Conservation (phyloP, 2,113 vertebrate species). For the Cercopithecus mona region DNA sequence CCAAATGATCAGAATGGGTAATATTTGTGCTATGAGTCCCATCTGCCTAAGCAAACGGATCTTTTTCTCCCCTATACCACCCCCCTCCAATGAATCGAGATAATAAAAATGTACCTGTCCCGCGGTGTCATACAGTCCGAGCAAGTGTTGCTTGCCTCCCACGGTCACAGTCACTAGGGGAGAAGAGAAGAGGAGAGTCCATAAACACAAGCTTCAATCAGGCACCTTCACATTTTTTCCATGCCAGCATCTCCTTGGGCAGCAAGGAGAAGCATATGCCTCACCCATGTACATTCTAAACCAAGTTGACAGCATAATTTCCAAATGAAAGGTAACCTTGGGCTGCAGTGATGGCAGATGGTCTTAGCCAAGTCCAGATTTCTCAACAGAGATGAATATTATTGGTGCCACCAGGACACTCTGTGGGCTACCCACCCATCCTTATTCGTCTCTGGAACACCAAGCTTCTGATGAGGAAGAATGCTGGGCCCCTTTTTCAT, state of each 20-base stretch:
- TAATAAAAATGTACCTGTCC: slow-evolving; percentile 88
- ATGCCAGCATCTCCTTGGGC: not conserved
- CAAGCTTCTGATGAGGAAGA: not conserved
- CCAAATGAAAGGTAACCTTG: slow-evolving; percentile 28
- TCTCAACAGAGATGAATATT: not conserved
- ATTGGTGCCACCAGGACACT: not conserved
- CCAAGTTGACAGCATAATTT: not conserved
- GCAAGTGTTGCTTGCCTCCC: slow-evolving; percentile 91
- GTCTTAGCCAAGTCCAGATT: slow-evolving; percentile 19
- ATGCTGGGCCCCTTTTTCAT: not conserved
- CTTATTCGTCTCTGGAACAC: not conserved
- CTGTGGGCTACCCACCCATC: not conserved
- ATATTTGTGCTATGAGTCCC: not conserved
- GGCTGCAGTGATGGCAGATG: slow-evolving; percentile 36
- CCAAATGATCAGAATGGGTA: not conserved
- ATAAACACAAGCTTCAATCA: not conserved
- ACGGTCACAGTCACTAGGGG: slow-evolving; percentile 91
- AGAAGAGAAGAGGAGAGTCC: slow-evolving; percentile 69
- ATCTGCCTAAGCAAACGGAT: not conserved
- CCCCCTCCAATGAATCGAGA: not conserved
- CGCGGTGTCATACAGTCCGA: slow-evolving; percentile 93
- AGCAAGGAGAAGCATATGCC: not conserved
- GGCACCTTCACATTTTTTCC: not conserved
- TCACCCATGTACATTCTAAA: not conserved
- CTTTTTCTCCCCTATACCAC: not conserved